Evolutionary conservation across 92 coral and sea anemone genomes (phyloP).

Genomic region (Plumapathes pennacea): DNA sequence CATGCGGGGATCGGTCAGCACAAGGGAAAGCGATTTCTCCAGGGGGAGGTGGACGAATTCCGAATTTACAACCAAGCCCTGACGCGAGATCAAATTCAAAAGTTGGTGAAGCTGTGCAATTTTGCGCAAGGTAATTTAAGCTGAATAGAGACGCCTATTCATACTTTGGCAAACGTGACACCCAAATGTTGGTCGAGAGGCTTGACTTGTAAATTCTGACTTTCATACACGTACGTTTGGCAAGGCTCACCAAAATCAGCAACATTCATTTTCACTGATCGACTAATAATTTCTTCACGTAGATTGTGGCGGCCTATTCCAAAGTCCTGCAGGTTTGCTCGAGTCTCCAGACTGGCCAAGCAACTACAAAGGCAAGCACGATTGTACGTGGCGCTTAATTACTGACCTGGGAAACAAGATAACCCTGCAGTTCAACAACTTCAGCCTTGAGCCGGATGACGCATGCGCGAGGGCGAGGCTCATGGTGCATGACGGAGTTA

Average conservation of each 20-base stretch:
- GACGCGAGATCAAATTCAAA: slow-evolving; percentile 52
- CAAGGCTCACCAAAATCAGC: no score
- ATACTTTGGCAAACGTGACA: no score
- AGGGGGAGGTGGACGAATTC: slow-evolving; percentile 81
- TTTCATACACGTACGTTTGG: no score
- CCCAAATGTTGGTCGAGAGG: no score
- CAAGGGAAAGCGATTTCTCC: slow-evolving; percentile 65
- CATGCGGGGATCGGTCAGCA: slow-evolving; percentile 85
- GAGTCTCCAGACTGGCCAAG: slow-evolving; percentile 80
- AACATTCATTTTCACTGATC: no score
- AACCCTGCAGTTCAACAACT: slow-evolving; percentile 55
- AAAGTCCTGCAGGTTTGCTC: slow-evolving; percentile 51
- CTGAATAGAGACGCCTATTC: no score
- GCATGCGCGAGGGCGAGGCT: slow-evolving; percentile 64
- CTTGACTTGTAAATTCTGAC: no score
- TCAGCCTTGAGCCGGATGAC: slow-evolving; percentile 57
- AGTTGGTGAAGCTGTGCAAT: slow-evolving; percentile 53
- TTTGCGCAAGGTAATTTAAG: slow-evolving; percentile 51
- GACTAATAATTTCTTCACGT: not conserved
- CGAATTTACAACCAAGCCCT: slow-evolving; percentile 73
- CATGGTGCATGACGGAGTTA: slow-evolving; percentile 55
- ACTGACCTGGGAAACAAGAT: slow-evolving; percentile 52
- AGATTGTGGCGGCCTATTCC: slow-evolving; percentile 58
- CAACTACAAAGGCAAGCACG: slow-evolving; percentile 55
- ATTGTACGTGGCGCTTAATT: slow-evolving; percentile 61